A percentile compares a stretch with the other conserved stretches of the same genome.
These are phyloP conservation scores for Apostichopus japonicus DNA, from an alignment of 35 echinoderm and acorn worm genomes.

Conservation along the genomic window DNA sequence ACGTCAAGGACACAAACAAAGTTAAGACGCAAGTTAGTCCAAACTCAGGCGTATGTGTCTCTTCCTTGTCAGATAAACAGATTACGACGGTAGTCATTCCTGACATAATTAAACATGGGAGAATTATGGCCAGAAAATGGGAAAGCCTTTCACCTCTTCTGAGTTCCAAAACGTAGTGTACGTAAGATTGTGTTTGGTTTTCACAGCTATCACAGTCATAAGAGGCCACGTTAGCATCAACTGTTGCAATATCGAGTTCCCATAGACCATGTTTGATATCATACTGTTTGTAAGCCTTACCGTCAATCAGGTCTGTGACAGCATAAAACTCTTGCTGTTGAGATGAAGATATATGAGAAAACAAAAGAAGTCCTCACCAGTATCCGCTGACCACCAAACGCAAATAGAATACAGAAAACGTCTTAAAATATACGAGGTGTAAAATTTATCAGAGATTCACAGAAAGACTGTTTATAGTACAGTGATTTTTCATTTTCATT, in stretches of 20 bases:
- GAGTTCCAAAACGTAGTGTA: constrained; percentile 11
- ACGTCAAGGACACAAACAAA: neutral
- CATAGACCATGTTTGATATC: neutral
- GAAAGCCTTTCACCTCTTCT: neutral
- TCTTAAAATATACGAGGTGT: too few relatives aligned
- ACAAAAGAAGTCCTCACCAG: too few relatives aligned
- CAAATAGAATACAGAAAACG: neutral
- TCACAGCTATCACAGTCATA: constrained; percentile 3
- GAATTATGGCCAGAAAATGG: neutral
- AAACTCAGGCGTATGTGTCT: neutral
- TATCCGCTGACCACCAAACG: too few relatives aligned
- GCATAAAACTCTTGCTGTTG: too few relatives aligned
- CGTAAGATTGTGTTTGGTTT: neutral
- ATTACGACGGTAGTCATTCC: neutral
- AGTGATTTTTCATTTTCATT: too few relatives aligned
- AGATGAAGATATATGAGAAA: too few relatives aligned
- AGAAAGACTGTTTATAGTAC: too few relatives aligned
- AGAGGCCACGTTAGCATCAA: neutral
- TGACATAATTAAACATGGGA: constrained; percentile 24
- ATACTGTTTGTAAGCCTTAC: neutral
- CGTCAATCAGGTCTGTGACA: neutral
- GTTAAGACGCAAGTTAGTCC: neutral
- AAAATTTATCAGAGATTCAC: too few relatives aligned
- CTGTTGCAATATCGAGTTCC: neutral
- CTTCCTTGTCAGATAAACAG: neutral